These are phyloP conservation scores for Bufo gargarizans DNA, from an alignment of 2,113 vertebrate species.

Conservation along the genomic window DNA sequence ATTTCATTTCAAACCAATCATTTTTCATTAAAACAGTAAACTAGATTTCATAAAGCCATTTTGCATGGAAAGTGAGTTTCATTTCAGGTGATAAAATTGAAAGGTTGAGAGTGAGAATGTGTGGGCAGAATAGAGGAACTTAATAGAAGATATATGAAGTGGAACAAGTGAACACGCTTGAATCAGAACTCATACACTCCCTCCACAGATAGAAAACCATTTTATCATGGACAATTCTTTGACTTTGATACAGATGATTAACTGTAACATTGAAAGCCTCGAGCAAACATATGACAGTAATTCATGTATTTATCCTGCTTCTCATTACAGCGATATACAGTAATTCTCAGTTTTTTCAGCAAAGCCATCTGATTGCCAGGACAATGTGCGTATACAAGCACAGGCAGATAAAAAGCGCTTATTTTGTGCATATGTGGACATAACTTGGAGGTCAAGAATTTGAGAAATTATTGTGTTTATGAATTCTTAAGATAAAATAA, in stretches of 20 bases:
- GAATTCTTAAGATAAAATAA: conserved; percentile 34
- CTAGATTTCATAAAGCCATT: conserved; percentile 18
- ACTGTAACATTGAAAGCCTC: conserved; percentile 20
- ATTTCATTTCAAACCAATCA: too few relatives aligned
- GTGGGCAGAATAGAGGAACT: conserved; percentile 6
- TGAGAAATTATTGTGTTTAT: conserved; percentile 32
- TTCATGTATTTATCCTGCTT: conserved; percentile 37
- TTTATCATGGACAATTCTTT: conserved; percentile 40
- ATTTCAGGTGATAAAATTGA: conserved; percentile 48
- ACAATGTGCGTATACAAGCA: conserved; percentile 26
- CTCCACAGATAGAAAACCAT: conserved; percentile 20
- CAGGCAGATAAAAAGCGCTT: conserved; percentile 15
- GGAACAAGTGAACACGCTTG: conserved; percentile 27
- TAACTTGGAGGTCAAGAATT: conserved; percentile 29
- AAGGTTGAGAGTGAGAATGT: conserved; percentile 39
- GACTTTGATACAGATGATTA: conserved; percentile 50
- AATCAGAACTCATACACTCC: neutral
- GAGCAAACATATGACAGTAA: conserved; percentile 41
- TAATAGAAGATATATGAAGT: conserved; percentile 52
- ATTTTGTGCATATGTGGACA: conserved; percentile 13
- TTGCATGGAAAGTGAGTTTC: conserved; percentile 44
- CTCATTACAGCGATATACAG: conserved; percentile 20
- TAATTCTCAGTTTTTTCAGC: conserved; percentile 31
- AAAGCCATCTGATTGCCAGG: conserved; percentile 23
- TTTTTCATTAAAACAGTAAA: too few relatives aligned